Percentiles rank a stretch among this genome's conserved stretches.
phyloP scores from a whole-genome alignment of 2,113 vertebrate species.

The Anolis carolinensis region DNA sequence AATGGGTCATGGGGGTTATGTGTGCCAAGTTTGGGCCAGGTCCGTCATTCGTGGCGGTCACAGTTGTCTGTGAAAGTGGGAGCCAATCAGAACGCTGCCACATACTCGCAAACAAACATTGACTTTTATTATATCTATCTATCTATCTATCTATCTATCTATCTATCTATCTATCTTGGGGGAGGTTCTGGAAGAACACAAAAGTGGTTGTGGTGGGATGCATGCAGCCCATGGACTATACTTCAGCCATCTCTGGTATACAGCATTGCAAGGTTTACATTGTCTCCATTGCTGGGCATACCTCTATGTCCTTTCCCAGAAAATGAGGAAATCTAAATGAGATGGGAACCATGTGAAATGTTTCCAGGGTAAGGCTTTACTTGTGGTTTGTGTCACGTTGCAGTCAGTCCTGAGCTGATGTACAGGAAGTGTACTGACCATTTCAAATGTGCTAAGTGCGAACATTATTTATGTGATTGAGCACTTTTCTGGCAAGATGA shows the following conservation, averaged over 20 bases:
- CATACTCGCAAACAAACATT: too few relatives aligned
- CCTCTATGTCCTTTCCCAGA: not conserved
- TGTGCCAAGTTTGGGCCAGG: too few relatives aligned
- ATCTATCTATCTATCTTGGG: too few relatives aligned
- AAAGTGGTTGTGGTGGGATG: not conserved
- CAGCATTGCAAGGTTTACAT: not conserved
- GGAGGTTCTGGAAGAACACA: not conserved
- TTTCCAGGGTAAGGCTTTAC: not conserved
- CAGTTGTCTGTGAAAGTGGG: too few relatives aligned
- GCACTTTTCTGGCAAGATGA: conserved; percentile 4
- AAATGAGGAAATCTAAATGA: not conserved
- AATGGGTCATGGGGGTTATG: too few relatives aligned
- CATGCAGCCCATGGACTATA: not conserved
- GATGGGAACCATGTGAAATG: not conserved
- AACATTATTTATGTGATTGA: conserved; percentile 15
- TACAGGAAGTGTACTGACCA: not conserved
- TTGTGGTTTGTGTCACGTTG: not conserved
- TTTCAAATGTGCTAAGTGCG: not conserved
- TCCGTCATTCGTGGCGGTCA: too few relatives aligned
- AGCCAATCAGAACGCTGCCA: too few relatives aligned
- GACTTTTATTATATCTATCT: too few relatives aligned
- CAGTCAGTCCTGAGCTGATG: not conserved
- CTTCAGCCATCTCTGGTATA: not conserved
- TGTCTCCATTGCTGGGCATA: not conserved
- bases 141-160: too few relatives aligned